Percentiles rank a stretch among this genome's conserved stretches.
These are phyloP conservation scores for Trimorus sp. DNA, from an alignment of 2,888 invertebrate genomes.

Conservation along the genomic window DNA sequence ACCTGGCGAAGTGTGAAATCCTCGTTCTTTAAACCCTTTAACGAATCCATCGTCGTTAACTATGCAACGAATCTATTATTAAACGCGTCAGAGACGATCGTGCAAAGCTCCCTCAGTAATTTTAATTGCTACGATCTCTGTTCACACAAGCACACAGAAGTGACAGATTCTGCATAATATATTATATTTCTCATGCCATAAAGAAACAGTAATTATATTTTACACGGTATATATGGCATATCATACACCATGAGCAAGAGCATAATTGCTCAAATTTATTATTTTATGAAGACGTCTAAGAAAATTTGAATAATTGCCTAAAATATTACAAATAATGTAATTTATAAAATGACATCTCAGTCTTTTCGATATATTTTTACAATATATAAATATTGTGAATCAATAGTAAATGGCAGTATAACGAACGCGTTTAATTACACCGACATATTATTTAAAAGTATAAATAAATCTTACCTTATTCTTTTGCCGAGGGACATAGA, in stretches of 20 bases:
- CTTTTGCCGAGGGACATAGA: too few relatives aligned
- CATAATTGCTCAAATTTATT: slow-evolving; percentile 9
- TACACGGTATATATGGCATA: slow-evolving; percentile 40
- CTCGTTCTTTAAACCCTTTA: slow-evolving; percentile 70
- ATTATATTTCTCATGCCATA: slow-evolving; percentile 60
- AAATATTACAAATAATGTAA: too few relatives aligned
- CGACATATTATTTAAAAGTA: too few relatives aligned
- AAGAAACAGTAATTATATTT: slow-evolving; percentile 51
- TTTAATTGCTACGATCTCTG: slow-evolving; percentile 67
- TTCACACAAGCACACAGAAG: slow-evolving; percentile 59
- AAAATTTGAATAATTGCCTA: too few relatives aligned
- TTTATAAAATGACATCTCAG: too few relatives aligned
- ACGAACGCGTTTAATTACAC: too few relatives aligned
- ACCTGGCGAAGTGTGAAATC: slow-evolving; percentile 67
- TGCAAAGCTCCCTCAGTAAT: slow-evolving; percentile 67
- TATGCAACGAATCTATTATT: slow-evolving; percentile 69
- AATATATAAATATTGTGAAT: too few relatives aligned
- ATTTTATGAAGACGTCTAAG: neutral
- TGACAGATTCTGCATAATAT: slow-evolving; percentile 63
- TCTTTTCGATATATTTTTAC: too few relatives aligned
- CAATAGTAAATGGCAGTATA: too few relatives aligned
- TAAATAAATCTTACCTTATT: too few relatives aligned
- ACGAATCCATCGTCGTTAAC: slow-evolving; percentile 68
- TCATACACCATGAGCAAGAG: neutral
- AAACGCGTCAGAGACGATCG: slow-evolving; percentile 68